Base-by-base conservation (phyloP, 2,888 invertebrate species). In the Stramonita haemastoma region DNA sequence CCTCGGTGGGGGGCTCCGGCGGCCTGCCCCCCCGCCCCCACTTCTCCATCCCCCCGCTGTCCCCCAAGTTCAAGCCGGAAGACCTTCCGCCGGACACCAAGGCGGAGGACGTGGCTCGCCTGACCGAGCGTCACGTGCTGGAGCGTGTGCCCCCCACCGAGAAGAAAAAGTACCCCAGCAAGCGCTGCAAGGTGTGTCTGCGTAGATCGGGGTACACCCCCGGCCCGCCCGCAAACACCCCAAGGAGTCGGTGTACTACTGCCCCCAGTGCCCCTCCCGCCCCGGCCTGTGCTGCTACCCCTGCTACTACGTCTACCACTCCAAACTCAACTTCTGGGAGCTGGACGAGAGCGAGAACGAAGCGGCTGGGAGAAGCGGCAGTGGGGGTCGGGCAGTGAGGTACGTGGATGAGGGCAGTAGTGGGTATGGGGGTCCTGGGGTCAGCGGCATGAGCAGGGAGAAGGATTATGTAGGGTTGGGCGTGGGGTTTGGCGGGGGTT, bases 81-180 rank as follows among this genome's bases (percentile, higher is more conserved):
- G 81, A 88, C n/a, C 83, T 88, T 19, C 83, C 88, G 8, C 36
- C 81, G 11, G 83, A 66, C 60, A 66, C 29, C 60, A 88, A 66
- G 29, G 36, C 36, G 5, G 85, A 84, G 36, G 89, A 89, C 46
- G 26, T 36, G 2, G 73, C 83, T 22, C 89, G 89, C 6, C 89
- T 89, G 32, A 89, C 89, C 0, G 89, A 89, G 56, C 34, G 66
- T 46, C 89, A 89, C 73, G 29, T 56, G 15, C 70, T 66, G 73
- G 73, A 73, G 73, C 83, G 89, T 0, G 36, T 89, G 29, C 89
- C 89, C 13, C 89, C 89, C 85, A 89, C 89, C 26, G 73, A 70
- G 29, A 46, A 66, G 70, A 89, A 89, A 56, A 89, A 85, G 89
- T 77, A 89, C 83, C 89, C 89, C 70, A 89, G 89, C 85, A 89